Conservation (phyloP, 92 coral and sea anemone species). For the Phenganax stokvisi region DNA sequence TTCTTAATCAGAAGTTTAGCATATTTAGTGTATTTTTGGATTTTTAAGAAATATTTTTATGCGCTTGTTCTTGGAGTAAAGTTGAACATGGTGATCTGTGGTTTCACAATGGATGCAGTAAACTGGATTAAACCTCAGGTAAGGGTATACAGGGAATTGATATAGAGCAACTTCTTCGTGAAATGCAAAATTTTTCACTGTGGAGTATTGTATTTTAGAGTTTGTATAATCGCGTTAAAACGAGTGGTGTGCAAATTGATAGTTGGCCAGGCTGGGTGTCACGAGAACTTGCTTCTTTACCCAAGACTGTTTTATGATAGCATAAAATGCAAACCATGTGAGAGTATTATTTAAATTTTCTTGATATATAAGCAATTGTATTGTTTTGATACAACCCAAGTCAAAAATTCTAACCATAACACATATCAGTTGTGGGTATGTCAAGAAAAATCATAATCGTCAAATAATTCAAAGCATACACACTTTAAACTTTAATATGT, state of each 20-base stretch:
- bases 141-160: background rate
- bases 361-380: no score
- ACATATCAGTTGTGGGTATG: no score
- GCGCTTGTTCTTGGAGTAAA: conserved; percentile 96
- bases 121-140: conserved; percentile 88
- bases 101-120: conserved; percentile 58
- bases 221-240: conserved; percentile 71
- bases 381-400: no score
- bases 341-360: no score
- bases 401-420: no score
- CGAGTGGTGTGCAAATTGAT: conserved; percentile 73
- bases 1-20: background rate
- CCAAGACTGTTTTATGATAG: conserved; percentile 20
- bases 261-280: conserved; percentile 99
- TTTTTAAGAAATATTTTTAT: conserved; percentile 84
- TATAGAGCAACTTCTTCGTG: background rate
- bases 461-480: no score
- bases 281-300: conserved; percentile 72
- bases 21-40: background rate
- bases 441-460: no score
- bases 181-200: background rate
- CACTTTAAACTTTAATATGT: no score
- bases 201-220: conserved; percentile 44
- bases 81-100: conserved; percentile 85
- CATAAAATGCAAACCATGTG: background rate